Evolutionary conservation across 2,113 vertebrate genomes (phyloP).

Genomic region (Desmodus rotundus): DNA sequence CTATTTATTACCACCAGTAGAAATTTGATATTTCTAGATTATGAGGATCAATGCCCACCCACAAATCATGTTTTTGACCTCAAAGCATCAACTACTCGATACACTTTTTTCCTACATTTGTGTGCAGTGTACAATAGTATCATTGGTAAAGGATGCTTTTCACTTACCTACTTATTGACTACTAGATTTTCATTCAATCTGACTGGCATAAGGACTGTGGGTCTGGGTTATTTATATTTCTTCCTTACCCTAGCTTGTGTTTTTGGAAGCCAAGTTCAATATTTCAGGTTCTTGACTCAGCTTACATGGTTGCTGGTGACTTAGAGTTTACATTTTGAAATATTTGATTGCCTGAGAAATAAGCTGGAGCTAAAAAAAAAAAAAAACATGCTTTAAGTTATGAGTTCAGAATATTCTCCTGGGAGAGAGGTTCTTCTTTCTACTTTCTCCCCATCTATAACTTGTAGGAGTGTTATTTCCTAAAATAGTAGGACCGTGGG

Average conservation of each 20-base stretch:
- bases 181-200: neutral
- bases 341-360: neutral
- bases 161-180: neutral
- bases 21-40: neutral
- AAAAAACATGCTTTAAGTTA: neutral
- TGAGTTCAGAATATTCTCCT: neutral
- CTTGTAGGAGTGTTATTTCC: neutral
- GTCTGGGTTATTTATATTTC: neutral
- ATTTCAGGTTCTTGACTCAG: neutral
- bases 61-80: neutral
- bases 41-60: neutral
- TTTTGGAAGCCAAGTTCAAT: neutral
- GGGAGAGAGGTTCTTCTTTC: neutral
- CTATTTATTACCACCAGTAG: neutral
- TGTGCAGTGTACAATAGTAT: neutral
- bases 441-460: neutral
- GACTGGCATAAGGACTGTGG: neutral
- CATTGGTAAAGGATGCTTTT: neutral
- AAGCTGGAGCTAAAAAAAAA: neutral
- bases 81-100: neutral
- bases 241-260: neutral
- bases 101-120: neutral
- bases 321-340: conserved; percentile 4
- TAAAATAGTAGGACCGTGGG: neutral
- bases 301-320: neutral